A percentile compares a stretch with the other conserved stretches of the same genome.
phyloP scores from a whole-genome alignment of 2,113 vertebrate genomes.

The Corythoichthys intestinalis region DNA sequence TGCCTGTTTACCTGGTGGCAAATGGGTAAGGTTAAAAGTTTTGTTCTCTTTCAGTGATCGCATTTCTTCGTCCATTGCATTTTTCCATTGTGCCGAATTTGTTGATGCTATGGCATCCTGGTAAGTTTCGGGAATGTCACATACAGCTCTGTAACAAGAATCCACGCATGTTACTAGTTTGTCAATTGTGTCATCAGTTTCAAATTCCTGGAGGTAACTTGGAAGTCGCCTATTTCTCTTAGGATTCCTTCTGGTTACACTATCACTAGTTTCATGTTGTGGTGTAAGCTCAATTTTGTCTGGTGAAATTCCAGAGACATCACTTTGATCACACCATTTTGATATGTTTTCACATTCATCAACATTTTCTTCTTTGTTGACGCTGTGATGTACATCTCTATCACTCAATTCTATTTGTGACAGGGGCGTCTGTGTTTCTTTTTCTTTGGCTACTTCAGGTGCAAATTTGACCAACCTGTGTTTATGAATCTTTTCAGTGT shows the following conservation, averaged over 20 bases:
- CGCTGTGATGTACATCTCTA: not conserved
- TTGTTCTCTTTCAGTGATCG: constrained; percentile 8
- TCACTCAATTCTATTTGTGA: not conserved
- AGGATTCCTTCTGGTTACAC: not conserved
- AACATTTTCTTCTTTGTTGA: not conserved
- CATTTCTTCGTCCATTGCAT: constrained; percentile 24
- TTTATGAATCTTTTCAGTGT: constrained; percentile 2
- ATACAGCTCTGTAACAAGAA: constrained; percentile 8
- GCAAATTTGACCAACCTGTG: constrained; percentile 25
- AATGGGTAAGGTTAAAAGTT: not conserved
- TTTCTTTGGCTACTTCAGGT: not conserved
- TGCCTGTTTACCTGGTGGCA: constrained; percentile 2
- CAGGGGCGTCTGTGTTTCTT: constrained; percentile 1
- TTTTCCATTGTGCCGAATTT: constrained; percentile 3
- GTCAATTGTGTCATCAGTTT: constrained; percentile 2
- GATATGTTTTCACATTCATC: not conserved
- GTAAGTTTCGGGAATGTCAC: constrained; percentile 6
- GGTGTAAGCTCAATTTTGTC: not conserved
- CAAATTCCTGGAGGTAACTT: not conserved
- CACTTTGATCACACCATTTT: not conserved
- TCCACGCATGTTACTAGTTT: constrained; percentile 6
- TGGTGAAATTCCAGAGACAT: not conserved
- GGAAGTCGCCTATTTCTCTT: not conserved
- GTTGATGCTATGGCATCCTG: not conserved
- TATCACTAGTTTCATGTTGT: not conserved